Conservation (phyloP, 1,140 invertebrate species). For the Sitobion miscanthi region DNA sequence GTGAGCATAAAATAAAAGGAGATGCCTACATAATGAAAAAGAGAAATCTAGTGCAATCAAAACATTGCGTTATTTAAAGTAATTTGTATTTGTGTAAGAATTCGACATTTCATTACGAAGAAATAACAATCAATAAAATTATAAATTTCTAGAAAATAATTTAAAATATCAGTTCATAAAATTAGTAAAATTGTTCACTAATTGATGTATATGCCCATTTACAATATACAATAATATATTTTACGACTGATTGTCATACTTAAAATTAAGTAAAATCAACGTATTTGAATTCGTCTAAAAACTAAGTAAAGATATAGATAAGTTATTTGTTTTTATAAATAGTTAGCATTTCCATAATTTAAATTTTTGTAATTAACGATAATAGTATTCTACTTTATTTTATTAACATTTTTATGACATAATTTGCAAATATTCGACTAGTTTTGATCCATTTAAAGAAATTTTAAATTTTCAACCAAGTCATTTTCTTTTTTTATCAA, state of each 20-base stretch:
- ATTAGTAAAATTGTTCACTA: not conserved
- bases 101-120: not conserved
- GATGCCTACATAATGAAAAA: not conserved
- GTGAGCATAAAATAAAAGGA: not conserved
- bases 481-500: too few relatives aligned
- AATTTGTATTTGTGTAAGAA: not conserved
- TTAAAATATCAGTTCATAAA: not conserved
- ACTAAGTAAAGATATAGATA: not conserved
- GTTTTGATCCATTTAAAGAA: too few relatives aligned
- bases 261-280: not conserved
- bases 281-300: not conserved
- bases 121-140: not conserved
- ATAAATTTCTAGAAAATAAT: not conserved
- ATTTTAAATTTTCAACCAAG: too few relatives aligned
- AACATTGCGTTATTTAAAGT: not conserved
- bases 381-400: too few relatives aligned
- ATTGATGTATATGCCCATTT: not conserved
- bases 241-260: not conserved
- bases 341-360: too few relatives aligned
- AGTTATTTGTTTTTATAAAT: too few relatives aligned
- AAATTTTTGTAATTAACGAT: too few relatives aligned
- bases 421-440: too few relatives aligned
- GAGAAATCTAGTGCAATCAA: slow-evolving; percentile 34
- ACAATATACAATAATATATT: not conserved
- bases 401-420: too few relatives aligned